Base-by-base conservation (phyloP, 2,113 vertebrate genomes). In the Columba livia region DNA sequence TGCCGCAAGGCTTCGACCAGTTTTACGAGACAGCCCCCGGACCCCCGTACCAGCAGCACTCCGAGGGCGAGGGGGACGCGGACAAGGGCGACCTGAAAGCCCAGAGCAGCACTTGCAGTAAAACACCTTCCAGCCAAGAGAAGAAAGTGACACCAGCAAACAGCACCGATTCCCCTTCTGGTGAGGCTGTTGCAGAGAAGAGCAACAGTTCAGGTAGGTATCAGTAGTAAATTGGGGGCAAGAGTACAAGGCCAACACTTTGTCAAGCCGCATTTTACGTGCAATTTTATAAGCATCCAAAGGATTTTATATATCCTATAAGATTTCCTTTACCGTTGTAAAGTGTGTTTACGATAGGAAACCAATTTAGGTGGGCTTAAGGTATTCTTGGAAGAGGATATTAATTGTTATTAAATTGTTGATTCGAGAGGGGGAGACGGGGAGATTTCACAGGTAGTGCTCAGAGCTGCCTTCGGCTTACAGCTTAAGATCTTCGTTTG, bases 221-320 rank as follows among this genome's bases (percentile, higher is more conserved):
- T 90, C 96, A 90, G 96, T 88, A 94, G 94, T 97, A 92, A 96
- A 96, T 34, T 67, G 75, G 92, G 93, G 95, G 80, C 97, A 95
- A 97, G 95, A 91, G 98, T 94, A 97, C 97, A 97, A 97, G 98
- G 97, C 98, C 98, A 97, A 97, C 97, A 95, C 98, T 98, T 98
- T 97, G 96, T 98, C 98, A 98, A 97, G 97, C 97, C 93, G 96
- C 97, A 96, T 98, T 99, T 99, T 99, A 99, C 98, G 97, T 99
- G 99, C 94, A 86, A 97, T 98, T 99, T 99, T 99, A 99, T 99
- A 99, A 99, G 99, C 99, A 99, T 98, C 98, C 98, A 99, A 99
- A 98, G 96, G 98, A 98, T 98, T 99, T 99, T 99, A 99, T 99
- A 99, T 98, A 98, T 99, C 99, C 99, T 98, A 98, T 99, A 99